phyloP scores from a whole-genome alignment of 2,113 vertebrate species.

The Pelobates fuscus region DNA sequence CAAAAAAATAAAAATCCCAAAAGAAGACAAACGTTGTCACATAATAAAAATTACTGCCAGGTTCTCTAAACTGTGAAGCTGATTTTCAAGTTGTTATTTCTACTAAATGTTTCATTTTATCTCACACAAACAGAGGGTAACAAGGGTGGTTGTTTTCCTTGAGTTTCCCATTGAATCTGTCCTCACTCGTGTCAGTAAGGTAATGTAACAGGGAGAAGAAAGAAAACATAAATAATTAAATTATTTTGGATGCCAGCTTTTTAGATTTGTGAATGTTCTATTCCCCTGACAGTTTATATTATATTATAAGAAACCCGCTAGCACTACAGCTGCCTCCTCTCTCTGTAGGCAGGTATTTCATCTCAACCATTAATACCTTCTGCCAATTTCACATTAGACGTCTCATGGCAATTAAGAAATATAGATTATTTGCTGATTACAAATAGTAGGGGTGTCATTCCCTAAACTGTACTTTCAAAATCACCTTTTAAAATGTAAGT shows the following conservation, averaged over 20 bases:
- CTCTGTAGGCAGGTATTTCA: constrained; percentile 22
- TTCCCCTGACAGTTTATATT: constrained; percentile 47
- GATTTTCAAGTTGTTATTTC: neutral
- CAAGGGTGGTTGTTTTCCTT: neutral
- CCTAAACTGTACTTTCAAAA: too few species aligned
- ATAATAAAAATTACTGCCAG: neutral
- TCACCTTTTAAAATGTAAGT: too few species aligned
- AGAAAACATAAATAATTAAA: constrained; percentile 48
- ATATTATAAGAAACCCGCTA: constrained; percentile 24
- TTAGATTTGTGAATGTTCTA: constrained; percentile 34
- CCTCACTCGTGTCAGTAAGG: constrained; percentile 25
- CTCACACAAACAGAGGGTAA: neutral
- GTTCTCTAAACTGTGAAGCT: neutral
- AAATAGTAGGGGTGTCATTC: constrained; percentile 7
- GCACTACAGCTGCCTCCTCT: constrained; percentile 32
- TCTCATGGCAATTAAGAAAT: neutral
- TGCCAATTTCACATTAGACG: constrained; percentile 20
- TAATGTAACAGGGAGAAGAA: constrained; percentile 31
- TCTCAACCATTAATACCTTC: neutral
- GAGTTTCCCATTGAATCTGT: constrained; percentile 6
- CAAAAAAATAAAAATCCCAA: too few species aligned
- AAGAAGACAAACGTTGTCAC: too few species aligned
- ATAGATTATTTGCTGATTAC: neutral
- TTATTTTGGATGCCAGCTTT: constrained; percentile 32
- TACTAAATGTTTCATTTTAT: constrained; percentile 33